These are phyloP conservation scores for Lepisosteus oculatus DNA, from an alignment of 2,113 vertebrate genomes.

Conservation along the genomic window DNA sequence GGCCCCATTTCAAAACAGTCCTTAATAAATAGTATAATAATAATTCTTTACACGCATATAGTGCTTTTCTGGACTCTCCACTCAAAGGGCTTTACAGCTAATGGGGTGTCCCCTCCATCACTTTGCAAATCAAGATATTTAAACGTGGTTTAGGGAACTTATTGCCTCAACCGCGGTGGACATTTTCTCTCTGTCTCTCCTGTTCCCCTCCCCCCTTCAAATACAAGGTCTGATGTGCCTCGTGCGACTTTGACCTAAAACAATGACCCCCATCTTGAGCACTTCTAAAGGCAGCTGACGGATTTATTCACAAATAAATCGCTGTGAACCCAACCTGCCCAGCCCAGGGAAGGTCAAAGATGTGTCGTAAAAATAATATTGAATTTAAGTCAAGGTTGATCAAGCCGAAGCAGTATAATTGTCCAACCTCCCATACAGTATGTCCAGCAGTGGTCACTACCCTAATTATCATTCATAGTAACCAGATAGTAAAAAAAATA, in stretches of 20 bases:
- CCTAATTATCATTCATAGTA: conserved; percentile 4
- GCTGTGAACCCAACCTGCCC: conserved; percentile 52
- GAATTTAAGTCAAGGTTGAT: conserved; percentile 28
- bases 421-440: not conserved
- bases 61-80: too few species aligned
- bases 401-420: conserved; percentile 21
- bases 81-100: too few species aligned
- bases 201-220: conserved; percentile 24
- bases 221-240: conserved; percentile 55
- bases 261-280: conserved; percentile 56
- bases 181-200: conserved; percentile 26
- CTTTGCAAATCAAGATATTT: too few species aligned
- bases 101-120: too few species aligned
- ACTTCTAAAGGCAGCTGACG: conserved; percentile 61
- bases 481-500: not conserved
- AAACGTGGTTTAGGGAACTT: not conserved
- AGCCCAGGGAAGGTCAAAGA: conserved; percentile 56
- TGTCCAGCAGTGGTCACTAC: not conserved
- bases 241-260: conserved; percentile 51
- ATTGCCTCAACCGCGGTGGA: conserved; percentile 4
- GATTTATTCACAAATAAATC: conserved; percentile 68
- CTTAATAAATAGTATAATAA: not conserved
- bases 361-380: conserved; percentile 46
- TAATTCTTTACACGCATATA: too few species aligned
- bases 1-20: not conserved